phyloP scores from a whole-genome alignment of 1,140 invertebrate species.

The Dendroctonus ponderosae region DNA sequence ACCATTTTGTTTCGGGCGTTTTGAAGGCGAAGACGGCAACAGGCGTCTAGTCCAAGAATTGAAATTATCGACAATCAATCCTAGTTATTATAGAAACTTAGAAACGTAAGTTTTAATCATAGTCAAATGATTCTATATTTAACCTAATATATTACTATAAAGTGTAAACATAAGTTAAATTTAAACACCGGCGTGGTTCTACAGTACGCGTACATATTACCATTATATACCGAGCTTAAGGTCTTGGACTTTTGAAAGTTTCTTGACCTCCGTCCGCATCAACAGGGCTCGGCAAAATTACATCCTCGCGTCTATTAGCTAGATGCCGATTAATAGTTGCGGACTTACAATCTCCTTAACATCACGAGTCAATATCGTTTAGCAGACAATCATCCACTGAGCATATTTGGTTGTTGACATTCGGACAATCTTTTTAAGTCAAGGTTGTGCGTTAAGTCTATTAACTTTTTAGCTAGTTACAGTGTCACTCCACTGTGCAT shows the following conservation, averaged over 20 bases:
- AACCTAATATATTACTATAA: not conserved
- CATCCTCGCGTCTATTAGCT: slow-evolving; percentile 5
- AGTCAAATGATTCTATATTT: slow-evolving; percentile 41
- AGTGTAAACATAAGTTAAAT: slow-evolving; percentile 16
- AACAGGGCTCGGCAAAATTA: slow-evolving; percentile 21
- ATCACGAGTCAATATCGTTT: slow-evolving; percentile 28
- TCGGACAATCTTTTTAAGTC: slow-evolving; percentile 23
- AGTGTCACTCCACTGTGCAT: slow-evolving; percentile 3
- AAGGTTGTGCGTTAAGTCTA: slow-evolving; percentile 25
- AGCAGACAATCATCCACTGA: slow-evolving; percentile 26
- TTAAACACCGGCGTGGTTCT: slow-evolving; percentile 20
- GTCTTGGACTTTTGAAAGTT: slow-evolving; percentile 25
- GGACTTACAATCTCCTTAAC: slow-evolving; percentile 21
- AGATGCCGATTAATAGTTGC: slow-evolving; percentile 22
- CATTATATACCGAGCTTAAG: slow-evolving; percentile 20
- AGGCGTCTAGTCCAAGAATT: slow-evolving; percentile 52
- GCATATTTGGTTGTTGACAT: slow-evolving; percentile 5
- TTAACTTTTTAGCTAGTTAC: slow-evolving; percentile 1
- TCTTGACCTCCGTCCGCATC: slow-evolving; percentile 31
- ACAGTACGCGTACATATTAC: slow-evolving; percentile 11
- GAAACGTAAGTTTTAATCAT: slow-evolving; percentile 34
- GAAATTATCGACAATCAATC: slow-evolving; percentile 51
- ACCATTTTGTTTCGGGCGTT: slow-evolving; percentile 43
- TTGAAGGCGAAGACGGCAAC: slow-evolving; percentile 49
- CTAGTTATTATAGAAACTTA: slow-evolving; percentile 22